Evolutionary conservation across 2,113 vertebrate species (phyloP).

Genomic region (Meleagris gallopavo): DNA sequence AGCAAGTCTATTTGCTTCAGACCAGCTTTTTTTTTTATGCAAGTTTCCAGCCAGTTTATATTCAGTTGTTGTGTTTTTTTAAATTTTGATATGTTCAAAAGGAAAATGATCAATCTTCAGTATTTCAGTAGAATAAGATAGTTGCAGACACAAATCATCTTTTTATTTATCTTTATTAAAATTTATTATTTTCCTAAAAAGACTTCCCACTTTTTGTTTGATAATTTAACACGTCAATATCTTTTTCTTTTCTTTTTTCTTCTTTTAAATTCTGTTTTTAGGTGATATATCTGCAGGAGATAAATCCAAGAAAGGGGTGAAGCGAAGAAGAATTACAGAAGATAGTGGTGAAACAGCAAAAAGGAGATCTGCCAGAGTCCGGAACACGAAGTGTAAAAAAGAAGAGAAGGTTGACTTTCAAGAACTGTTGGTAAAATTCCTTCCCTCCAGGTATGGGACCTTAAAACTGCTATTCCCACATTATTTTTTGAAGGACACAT

Average conservation of each 20-base stretch:
- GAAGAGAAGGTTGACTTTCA: slow-evolving; percentile 98
- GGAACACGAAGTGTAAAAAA: slow-evolving; percentile 97
- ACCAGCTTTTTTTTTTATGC: not conserved
- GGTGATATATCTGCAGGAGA: slow-evolving; percentile 85
- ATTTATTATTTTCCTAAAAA: not conserved
- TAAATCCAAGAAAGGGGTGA: slow-evolving; percentile 91
- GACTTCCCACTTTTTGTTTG: not conserved
- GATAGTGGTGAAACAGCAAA: slow-evolving; percentile 95
- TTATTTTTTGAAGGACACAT: not conserved
- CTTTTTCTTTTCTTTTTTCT: accelerated
- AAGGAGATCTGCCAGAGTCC: slow-evolving; percentile 93
- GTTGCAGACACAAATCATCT: not conserved
- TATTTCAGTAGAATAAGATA: not conserved
- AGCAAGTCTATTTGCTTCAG: not conserved
- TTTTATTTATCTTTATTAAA: not conserved
- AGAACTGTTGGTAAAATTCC: slow-evolving; percentile 92
- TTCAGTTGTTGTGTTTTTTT: not conserved
- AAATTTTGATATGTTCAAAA: not conserved
- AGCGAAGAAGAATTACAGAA: slow-evolving; percentile 88
- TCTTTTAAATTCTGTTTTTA: slow-evolving; percentile 32
- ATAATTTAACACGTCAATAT: not conserved
- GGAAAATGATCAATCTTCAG: not conserved
- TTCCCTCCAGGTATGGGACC: slow-evolving; percentile 88
- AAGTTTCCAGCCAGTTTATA: not conserved
- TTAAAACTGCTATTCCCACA: not conserved